These are phyloP conservation scores for Gastracanthus pulcherrimus DNA, from an alignment of 2,888 invertebrate genomes.

Conservation along the genomic window DNA sequence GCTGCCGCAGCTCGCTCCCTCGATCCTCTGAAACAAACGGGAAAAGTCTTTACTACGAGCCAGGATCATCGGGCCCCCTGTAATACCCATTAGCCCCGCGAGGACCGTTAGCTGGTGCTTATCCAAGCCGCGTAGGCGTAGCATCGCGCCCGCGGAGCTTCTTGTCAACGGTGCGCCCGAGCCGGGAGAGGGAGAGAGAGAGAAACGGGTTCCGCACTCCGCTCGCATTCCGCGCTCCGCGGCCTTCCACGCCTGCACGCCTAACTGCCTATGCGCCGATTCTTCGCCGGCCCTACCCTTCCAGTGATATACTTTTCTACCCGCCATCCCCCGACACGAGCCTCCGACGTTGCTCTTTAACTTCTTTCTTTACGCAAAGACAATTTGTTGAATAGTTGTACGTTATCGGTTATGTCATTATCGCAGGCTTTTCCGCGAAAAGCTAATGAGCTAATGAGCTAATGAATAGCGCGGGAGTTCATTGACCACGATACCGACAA, in stretches of 20 bases:
- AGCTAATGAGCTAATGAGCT: neutral
- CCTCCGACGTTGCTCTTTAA: no score
- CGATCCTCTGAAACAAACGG: slow-evolving; percentile 65
- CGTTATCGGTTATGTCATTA: no score
- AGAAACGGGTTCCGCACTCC: slow-evolving; percentile 74
- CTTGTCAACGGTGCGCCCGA: slow-evolving; percentile 21
- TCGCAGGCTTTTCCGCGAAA: neutral
- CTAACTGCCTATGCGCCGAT: no score
- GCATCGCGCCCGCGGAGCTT: no score
- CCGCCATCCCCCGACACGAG: neutral
- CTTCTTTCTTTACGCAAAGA: no score
- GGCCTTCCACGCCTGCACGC: neutral
- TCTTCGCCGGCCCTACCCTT: neutral
- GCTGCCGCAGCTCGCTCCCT: slow-evolving; percentile 66
- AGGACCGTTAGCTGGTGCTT: slow-evolving; percentile 33
- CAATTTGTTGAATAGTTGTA: no score
- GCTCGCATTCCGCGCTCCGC: slow-evolving; percentile 69
- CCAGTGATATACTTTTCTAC: neutral
- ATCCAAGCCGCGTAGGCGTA: neutral
- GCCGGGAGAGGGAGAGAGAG: slow-evolving; percentile 34
- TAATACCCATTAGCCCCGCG: no score
- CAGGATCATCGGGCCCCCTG: neutral
- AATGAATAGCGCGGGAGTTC: neutral
- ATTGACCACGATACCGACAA: slow-evolving; percentile 3
- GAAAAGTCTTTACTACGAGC: neutral